Conservation (phyloP, 2,797 vertebrate species). For the Rousettus madagascariensis region DNA sequence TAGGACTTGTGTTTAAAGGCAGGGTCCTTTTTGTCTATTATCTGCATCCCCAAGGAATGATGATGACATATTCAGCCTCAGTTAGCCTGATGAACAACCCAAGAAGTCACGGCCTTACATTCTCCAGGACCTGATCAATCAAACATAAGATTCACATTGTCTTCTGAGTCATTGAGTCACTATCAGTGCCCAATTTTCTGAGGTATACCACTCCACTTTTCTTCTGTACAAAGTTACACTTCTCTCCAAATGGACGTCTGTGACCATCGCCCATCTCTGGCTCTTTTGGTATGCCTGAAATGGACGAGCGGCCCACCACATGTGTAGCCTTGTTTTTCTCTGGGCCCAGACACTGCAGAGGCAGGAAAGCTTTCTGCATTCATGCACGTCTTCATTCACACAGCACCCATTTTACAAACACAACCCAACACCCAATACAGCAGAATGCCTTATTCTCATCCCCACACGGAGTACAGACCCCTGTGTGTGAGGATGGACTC, state of each 20-base stretch:
- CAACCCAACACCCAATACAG: not conserved
- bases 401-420: conserved; percentile 6
- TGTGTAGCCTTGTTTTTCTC: not conserved
- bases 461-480: not conserved
- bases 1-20: not conserved
- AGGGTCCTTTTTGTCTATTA: not conserved
- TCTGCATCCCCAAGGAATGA: not conserved
- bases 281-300: not conserved
- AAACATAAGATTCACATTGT: not conserved
- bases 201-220: not conserved
- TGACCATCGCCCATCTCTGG: not conserved
- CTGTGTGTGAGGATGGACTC: not conserved
- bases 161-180: not conserved
- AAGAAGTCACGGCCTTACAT: not conserved
- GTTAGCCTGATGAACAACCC: not conserved
- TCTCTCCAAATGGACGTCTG: not conserved
- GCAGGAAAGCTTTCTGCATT: conserved; percentile 5
- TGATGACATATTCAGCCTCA: not conserved
- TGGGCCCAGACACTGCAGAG: not conserved
- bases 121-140: not conserved
- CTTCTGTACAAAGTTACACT: not conserved
- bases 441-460: not conserved
- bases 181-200: not conserved
- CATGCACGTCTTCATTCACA: conserved; percentile 30
- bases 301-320: not conserved